Conservation (phyloP, 2,797 vertebrate species). For the Micrastur ruficollis region DNA sequence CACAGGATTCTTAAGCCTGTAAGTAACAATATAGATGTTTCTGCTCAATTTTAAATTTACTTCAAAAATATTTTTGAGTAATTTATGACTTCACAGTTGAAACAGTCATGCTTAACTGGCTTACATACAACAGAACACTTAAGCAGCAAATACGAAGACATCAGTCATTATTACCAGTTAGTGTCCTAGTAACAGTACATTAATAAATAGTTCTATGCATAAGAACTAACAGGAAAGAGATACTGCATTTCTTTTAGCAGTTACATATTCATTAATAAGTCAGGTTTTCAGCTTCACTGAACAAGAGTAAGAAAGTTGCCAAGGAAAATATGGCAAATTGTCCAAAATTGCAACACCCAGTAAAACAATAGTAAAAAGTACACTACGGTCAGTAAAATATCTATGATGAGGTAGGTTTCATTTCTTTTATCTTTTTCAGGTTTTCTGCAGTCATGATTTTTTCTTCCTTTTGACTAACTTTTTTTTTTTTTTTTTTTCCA, state of each 20-base stretch:
- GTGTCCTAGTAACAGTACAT: background rate
- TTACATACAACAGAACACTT: background rate
- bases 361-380: background rate
- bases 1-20: background rate
- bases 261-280: background rate
- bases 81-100: background rate
- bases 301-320: background rate
- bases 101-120: background rate
- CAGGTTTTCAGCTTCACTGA: background rate
- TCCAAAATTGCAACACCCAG: background rate
- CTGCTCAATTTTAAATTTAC: background rate
- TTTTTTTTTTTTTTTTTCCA: background rate
- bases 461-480: background rate
- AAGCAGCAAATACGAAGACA: background rate
- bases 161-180: background rate
- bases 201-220: background rate
- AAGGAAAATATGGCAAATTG: background rate
- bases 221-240: background rate
- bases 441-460: background rate
- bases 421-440: background rate
- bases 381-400: background rate
- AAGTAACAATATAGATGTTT: background rate
- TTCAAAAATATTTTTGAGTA: background rate
- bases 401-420: background rate
- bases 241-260: background rate